Evolutionary conservation across 2,888 invertebrate genomes (phyloP).

Genomic region (Tromatobia lineatoria): DNA sequence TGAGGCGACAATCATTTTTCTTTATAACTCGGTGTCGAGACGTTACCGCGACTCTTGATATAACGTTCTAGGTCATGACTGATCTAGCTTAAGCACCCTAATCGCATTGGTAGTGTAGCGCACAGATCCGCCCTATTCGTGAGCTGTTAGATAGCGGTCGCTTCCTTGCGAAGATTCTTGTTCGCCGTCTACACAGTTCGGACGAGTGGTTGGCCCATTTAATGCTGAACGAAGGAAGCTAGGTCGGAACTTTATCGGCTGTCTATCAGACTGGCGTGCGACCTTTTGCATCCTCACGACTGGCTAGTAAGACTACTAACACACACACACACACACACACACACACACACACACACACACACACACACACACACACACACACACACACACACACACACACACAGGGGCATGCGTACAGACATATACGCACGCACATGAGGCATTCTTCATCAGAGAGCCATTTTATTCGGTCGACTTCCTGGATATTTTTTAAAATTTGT

Average conservation of each 20-base stretch:
- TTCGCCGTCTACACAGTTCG: constrained; percentile 30
- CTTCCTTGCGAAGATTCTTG: constrained; percentile 36
- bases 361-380: neutral
- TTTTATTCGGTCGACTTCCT: no score
- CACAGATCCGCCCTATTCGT: constrained; percentile 40
- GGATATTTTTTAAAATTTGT: no score
- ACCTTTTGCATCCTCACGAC: constrained; percentile 78
- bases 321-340: constrained; percentile 17
- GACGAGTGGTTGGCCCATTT: constrained; percentile 76
- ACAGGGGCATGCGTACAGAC: neutral
- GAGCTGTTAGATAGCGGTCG: constrained; percentile 42
- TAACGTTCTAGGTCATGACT: constrained; percentile 10
- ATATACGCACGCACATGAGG: no score
- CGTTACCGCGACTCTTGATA: no score
- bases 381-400: constrained; percentile 22
- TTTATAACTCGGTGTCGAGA: no score
- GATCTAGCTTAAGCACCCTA: constrained; percentile 29
- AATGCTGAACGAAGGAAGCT: constrained; percentile 73
- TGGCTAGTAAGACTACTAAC: constrained; percentile 61
- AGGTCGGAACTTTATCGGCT: constrained; percentile 80
- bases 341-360: neutral
- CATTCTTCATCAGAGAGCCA: no score
- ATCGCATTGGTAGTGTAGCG: constrained; percentile 27
- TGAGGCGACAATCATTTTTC: no score
- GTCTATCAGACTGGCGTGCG: constrained; percentile 80